Conservation (phyloP, 2,888 invertebrate species). For the Pachydiplax longipennis region DNA sequence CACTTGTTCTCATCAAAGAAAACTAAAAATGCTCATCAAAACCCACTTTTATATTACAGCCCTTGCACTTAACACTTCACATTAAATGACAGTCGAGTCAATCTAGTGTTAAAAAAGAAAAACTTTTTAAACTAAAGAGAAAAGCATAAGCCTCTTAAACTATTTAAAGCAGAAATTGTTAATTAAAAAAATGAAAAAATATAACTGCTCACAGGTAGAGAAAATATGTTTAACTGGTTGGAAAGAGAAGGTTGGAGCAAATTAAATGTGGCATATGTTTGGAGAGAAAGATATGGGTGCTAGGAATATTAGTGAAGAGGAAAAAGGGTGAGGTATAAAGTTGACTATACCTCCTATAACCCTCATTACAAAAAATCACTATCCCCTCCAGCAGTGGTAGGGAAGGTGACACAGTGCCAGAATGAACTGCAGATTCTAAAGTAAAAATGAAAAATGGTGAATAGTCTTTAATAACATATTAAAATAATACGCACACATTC, state of each 20-base stretch:
- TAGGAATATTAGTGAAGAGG: conserved; percentile 38
- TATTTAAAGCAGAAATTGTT: conserved; percentile 43
- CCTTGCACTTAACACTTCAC: conserved; percentile 33
- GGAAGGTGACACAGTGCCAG: conserved; percentile 43
- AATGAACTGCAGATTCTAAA: conserved; percentile 43
- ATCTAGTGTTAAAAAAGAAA: conserved; percentile 13
- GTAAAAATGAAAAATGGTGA: conserved; percentile 25
- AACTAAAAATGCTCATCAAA: conserved; percentile 29
- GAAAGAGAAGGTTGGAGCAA: neutral
- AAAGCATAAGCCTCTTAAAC: conserved; percentile 29
- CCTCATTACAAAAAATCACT: conserved; percentile 36
- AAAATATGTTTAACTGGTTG: conserved; percentile 23
- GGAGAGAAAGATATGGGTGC: conserved; percentile 19
- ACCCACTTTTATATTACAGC: conserved; percentile 37
- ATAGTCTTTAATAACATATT: conserved; percentile 43
- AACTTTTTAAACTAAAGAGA: conserved; percentile 37
- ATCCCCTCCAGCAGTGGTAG: conserved; percentile 33
- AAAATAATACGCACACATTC: conserved; percentile 37
- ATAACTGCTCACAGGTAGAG: conserved; percentile 38
- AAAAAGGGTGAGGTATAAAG: conserved; percentile 20
- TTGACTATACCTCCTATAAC: conserved; percentile 1
- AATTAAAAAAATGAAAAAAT: conserved; percentile 39
- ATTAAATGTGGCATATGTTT: neutral
- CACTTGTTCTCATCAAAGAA: conserved; percentile 32
- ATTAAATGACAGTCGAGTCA: conserved; percentile 21